Base-by-base conservation (phyloP, 1,140 invertebrate species). In the Diabrotica undecimpunctata region DNA sequence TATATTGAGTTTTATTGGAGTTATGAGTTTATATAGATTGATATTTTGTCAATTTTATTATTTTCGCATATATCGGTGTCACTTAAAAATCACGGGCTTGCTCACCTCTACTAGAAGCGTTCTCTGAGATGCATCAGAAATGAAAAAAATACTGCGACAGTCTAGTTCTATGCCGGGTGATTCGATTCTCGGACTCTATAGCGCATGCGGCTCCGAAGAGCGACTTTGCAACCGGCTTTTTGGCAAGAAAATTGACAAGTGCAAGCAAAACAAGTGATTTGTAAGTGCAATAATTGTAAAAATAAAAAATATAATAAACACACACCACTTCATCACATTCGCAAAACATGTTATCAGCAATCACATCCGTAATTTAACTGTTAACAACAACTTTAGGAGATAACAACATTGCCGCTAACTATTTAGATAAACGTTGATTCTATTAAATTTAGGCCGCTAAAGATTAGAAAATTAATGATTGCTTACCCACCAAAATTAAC, bases 151-250 rank as follows among this genome's bases (percentile, higher is more conserved):
- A 46, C n/a, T 46, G 41, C 41, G 41, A 46, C 41, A 46, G 41
- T 46, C 41, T 46, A 46, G 41, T 46, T 46, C 41, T 46, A 46
- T 25, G 41, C 41, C 6, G 41, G 41, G 5, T 46, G 8, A 50
- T 61, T 61, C 25, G 59, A 61, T 62, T 62, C 39, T 62, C 61
- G 51, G 51, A 51, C 61, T 10, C 36, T 62, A 54, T 10, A 10
- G 61, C 52, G 51, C 61, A 62, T 62, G 61, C 61, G 61, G 13
- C 35, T 2, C 5, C 36, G n/a, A 25, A 61, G n/a, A 62, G 51
- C 51, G 51, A 62, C 50, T 41, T 62, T 51, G 52, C 54, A 39
- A 62, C 61, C 61, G 61, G 61, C 61, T 54, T 62, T 54, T 54
- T 12, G 52, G 41, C 14, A 38, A 57, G 55, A 57, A 51, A 60